Percentiles rank a stretch among this genome's conserved stretches.
These are phyloP conservation scores for Cephalopachus bancanus DNA, from an alignment of 2,797 vertebrate species.

Conservation along the genomic window DNA sequence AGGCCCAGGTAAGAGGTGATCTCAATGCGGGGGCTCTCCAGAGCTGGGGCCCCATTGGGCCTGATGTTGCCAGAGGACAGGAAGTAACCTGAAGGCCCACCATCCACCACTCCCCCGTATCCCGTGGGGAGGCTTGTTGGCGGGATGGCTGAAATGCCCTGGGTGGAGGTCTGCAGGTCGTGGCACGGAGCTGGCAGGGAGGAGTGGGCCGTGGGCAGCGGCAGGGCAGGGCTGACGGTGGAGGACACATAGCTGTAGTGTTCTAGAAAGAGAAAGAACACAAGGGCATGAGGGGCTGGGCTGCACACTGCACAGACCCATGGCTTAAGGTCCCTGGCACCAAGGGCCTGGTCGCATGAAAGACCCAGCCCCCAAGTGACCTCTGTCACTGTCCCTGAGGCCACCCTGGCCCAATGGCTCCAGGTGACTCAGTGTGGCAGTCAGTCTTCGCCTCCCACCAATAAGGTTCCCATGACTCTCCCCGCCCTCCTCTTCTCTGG, in stretches of 20 bases:
- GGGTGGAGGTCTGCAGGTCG: conserved; percentile 93
- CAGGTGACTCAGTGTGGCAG: background rate
- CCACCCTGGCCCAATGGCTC: background rate
- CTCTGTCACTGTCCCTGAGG: background rate
- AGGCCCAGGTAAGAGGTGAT: conserved; percentile 95
- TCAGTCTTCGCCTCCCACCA: rapidly evolving
- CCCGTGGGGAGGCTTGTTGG: conserved; percentile 91
- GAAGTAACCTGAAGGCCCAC: conserved; percentile 91
- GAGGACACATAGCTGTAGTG: conserved; percentile 93
- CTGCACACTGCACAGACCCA: background rate
- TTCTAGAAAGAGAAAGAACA: conserved; percentile 90
- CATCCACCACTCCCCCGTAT: conserved; percentile 91
- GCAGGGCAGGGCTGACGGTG: conserved; percentile 92
- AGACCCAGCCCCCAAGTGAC: background rate
- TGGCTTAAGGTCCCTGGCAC: background rate
- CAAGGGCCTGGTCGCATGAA: background rate
- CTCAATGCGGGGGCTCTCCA: conserved; percentile 98
- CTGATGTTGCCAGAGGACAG: conserved; percentile 89
- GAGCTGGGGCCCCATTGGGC: conserved; percentile 93
- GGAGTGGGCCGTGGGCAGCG: conserved; percentile 91
- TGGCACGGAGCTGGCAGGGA: conserved; percentile 94
- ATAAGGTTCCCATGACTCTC: background rate
- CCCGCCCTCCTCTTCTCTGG: rapidly evolving
- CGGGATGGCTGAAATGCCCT: conserved; percentile 90
- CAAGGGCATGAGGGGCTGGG: conserved; percentile 59